A percentile compares a stretch with the other conserved stretches of the same genome.
These are phyloP conservation scores for Sinelater perroti DNA, from an alignment of 2,888 invertebrate genomes.

Conservation along the genomic window DNA sequence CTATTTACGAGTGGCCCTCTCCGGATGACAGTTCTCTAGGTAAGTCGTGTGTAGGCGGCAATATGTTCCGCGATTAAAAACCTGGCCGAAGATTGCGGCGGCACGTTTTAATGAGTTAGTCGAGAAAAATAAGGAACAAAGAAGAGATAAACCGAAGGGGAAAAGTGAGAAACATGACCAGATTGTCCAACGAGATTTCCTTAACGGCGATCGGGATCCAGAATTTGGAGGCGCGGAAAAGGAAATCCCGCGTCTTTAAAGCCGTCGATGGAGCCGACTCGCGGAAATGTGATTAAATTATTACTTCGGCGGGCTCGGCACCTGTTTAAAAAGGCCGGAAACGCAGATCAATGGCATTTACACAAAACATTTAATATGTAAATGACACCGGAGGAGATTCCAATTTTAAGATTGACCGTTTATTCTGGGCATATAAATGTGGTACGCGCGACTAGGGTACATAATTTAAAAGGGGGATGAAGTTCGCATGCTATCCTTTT, in stretches of 20 bases:
- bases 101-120: not conserved
- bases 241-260: conserved; percentile 1
- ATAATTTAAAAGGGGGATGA: conserved; percentile 46
- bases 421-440: conserved; percentile 48
- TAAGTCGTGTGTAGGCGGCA: conserved; percentile 40
- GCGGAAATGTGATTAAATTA: conserved; percentile 8
- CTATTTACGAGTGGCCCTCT: conserved; percentile 54
- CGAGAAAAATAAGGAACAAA: not conserved
- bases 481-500: conserved; percentile 42
- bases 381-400: conserved; percentile 40
- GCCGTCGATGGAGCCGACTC: not conserved
- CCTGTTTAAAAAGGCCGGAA: conserved; percentile 3
- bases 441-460: conserved; percentile 46
- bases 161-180: conserved; percentile 3
- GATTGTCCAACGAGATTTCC: conserved; percentile 7
- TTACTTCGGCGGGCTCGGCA: conserved; percentile 1
- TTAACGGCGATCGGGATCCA: conserved; percentile 1
- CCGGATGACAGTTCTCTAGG: conserved; percentile 43
- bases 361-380: conserved; percentile 43
- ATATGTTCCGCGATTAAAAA: not conserved
- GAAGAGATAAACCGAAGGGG: not conserved
- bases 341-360: conserved; percentile 22
- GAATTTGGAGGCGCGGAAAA: not conserved
- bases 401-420: conserved; percentile 47
- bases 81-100: not conserved